A percentile compares a stretch with the other conserved stretches of the same genome.
phyloP scores from a whole-genome alignment of 30 jellyfish, hydroid and myxozoan genomes.

The Aurelia sp. region DNA sequence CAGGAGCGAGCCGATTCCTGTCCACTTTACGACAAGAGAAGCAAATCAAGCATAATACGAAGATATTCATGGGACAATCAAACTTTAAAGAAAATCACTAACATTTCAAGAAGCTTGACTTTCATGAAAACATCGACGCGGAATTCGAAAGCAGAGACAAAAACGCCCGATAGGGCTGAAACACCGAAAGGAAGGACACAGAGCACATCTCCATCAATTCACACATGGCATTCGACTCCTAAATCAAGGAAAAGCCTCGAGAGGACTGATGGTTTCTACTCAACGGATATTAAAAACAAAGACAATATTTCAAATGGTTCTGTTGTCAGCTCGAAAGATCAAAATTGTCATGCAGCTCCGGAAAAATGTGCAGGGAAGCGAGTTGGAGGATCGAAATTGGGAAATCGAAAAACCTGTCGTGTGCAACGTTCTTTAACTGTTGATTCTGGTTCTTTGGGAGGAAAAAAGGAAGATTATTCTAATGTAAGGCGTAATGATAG shows the following conservation, averaged over 20 bases:
- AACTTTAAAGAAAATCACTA: slow-evolving; percentile 35
- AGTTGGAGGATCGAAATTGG: too few species aligned
- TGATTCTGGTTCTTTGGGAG: too few species aligned
- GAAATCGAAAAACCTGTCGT: too few species aligned
- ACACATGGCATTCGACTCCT: slow-evolving; percentile 57
- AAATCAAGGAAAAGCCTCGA: not conserved
- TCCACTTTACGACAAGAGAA: slow-evolving; percentile 29
- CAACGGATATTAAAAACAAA: not conserved
- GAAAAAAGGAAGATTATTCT: too few species aligned
- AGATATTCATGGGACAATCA: slow-evolving; percentile 72
- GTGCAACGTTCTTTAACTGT: too few species aligned
- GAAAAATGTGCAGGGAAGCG: too few species aligned
- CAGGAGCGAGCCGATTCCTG: slow-evolving; percentile 36
- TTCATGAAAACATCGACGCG: slow-evolving; percentile 44
- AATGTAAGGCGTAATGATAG: too few species aligned
- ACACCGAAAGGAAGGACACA: not conserved
- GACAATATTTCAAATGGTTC: not conserved
- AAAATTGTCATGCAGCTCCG: too few species aligned
- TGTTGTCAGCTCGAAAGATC: not conserved
- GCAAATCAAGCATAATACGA: slow-evolving; percentile 28
- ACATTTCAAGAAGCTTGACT: slow-evolving; percentile 41
- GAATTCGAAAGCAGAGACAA: not conserved
- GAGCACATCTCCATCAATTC: not conserved
- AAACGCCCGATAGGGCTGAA: not conserved
- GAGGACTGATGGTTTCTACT: not conserved